Evolutionary conservation across 2,888 invertebrate genomes (phyloP), one percentile per base, ranked within the genome.

Genomic region (Pterostichus madidus): DNA sequence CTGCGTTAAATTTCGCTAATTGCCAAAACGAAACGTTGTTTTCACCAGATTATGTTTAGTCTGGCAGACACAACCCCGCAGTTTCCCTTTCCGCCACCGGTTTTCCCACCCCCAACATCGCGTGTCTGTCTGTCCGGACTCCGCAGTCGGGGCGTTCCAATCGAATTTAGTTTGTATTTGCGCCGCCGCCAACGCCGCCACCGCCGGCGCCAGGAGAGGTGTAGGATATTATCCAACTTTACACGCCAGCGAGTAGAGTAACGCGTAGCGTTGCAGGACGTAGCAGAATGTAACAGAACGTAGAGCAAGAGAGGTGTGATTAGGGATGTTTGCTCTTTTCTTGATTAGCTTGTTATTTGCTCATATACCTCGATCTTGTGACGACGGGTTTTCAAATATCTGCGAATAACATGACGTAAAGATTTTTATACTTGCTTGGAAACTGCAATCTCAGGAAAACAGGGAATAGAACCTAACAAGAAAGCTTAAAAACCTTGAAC

Each of bases 1-100:
- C 46, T 49, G 46, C 15, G 4, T 35, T 32, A 10, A 73, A 49
- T 73, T 73, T 73, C 73, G 49, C 49, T 73, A 73, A 73, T 73
- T 73, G 46, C 73, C 39, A 44, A 49, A 73, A 73, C 31, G 73
- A 2, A 44, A 71, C 71, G 77, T 77, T 77, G 52, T 52, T 68
- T 52, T 68, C 52, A 39, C 7, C 80, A 24, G 73, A 80, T 80
- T 80, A 80, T 80, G 80, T 80, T 73, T 80, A 80, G 80, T 80
- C 80, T 80, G 80, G 80, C 71, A 71, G 32, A 80, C 73, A 80
- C 46, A 31, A 49, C 61, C 64, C 75, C 32, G 24, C 13, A 17
- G 31, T 35, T 35, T 32, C 64, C 64, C 32, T 10, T 64, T 35
- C 11, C 35, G 10, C 31, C 59, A n/a, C 59, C 31, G 39, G 24